Percentiles rank a stretch among this genome's conserved stretches.
Evolutionary conservation across 1,140 invertebrate species (phyloP).

Genomic region (Sinonovacula constricta): DNA sequence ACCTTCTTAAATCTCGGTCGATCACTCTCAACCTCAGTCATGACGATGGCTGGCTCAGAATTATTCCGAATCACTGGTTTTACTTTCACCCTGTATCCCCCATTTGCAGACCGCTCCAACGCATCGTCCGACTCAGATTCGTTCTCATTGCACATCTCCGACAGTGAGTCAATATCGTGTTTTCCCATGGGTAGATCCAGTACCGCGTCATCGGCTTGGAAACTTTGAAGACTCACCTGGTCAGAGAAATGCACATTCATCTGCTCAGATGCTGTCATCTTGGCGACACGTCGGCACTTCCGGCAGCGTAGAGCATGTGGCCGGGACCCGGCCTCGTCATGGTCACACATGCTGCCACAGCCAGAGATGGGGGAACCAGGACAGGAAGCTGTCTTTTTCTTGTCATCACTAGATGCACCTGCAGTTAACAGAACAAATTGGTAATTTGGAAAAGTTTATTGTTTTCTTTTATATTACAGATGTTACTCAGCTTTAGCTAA

Average conservation of each 20-base stretch:
- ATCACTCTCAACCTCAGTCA: conserved; percentile 72
- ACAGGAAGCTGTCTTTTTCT: conserved; percentile 51
- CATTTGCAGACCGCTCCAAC: conserved; percentile 18
- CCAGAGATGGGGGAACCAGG: conserved; percentile 65
- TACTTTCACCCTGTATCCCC: conserved; percentile 19
- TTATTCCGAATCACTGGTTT: conserved; percentile 39
- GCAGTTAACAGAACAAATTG: too few species aligned
- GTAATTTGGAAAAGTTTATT: too few species aligned
- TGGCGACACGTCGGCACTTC: conserved; percentile 23
- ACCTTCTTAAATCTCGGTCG: conserved; percentile 48
- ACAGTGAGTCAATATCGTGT: conserved; percentile 45
- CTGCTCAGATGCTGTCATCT: conserved; percentile 54
- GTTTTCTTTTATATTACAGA: too few species aligned
- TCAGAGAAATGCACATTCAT: conserved; percentile 62
- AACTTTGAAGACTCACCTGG: conserved; percentile 62
- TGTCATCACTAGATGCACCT: conserved; percentile 28
- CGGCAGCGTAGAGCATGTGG: conserved; percentile 34
- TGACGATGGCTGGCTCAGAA: conserved; percentile 43
- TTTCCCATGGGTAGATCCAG: conserved; percentile 46
- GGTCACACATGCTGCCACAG: conserved; percentile 56
- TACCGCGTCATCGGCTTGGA: conserved; percentile 55
- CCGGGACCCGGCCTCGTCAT: conserved; percentile 49
- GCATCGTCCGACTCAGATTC: conserved; percentile 21
- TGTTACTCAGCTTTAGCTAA: too few species aligned
- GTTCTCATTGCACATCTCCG: conserved; percentile 54